These are phyloP conservation scores for Monodelphis domestica DNA, from an alignment of 2,797 vertebrate genomes.

Conservation along the genomic window DNA sequence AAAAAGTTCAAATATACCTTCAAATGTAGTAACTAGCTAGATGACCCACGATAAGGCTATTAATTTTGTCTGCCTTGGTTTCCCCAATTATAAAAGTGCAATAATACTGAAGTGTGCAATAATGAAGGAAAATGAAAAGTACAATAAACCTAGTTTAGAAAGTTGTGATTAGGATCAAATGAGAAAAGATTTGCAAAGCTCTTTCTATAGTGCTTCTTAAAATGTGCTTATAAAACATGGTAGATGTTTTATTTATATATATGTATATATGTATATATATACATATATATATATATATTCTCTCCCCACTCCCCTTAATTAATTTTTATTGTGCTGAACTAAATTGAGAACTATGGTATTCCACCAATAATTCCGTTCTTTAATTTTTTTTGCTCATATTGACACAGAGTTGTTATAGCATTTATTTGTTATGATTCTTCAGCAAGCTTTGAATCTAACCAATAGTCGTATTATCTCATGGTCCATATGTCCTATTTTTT, in stretches of 20 bases:
- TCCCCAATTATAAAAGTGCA: neutral
- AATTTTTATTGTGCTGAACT: neutral
- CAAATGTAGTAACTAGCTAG: neutral
- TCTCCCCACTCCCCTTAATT: neutral
- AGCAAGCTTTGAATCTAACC: neutral
- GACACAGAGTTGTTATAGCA: neutral
- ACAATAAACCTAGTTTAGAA: neutral
- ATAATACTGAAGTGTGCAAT: no score
- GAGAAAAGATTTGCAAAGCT: neutral
- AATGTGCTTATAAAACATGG: no score
- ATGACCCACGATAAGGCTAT: neutral
- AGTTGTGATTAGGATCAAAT: neutral
- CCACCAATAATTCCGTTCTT: neutral
- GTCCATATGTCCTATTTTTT: neutral
- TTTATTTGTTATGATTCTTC: neutral
- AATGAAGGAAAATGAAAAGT: no score
- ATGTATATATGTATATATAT: no score
- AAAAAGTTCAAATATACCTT: neutral
- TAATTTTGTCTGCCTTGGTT: neutral
- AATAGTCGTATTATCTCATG: neutral
- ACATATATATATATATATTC: neutral
- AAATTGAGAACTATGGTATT: neutral
- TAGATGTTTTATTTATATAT: neutral
- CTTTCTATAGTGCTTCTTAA: neutral
- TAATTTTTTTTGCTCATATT: neutral